Evolutionary conservation across 2,888 invertebrate genomes (phyloP).

Genomic region (Eristalinus aeneus): DNA sequence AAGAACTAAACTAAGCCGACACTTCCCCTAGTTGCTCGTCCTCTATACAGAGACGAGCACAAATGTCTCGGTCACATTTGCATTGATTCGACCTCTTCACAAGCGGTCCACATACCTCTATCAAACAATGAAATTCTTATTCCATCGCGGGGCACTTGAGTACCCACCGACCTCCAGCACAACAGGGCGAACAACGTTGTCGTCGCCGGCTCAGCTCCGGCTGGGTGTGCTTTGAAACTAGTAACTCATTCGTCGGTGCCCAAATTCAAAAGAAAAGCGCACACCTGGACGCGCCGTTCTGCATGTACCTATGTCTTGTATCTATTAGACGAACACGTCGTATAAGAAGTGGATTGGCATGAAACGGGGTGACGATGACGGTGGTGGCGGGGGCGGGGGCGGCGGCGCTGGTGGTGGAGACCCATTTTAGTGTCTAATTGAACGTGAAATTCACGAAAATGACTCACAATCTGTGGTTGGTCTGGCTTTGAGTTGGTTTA

Average conservation of each 20-base stretch:
- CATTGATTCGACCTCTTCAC: conserved; percentile 23
- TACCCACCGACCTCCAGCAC: conserved; percentile 6
- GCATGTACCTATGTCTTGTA: conserved; percentile 48
- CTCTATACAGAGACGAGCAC: background rate
- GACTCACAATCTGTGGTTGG: conserved; percentile 51
- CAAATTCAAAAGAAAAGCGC: conserved; percentile 61
- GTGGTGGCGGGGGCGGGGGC: background rate
- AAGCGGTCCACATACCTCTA: conserved; percentile 8
- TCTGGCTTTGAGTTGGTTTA: conserved; percentile 1
- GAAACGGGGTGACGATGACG: background rate
- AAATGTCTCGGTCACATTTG: conserved; percentile 27
- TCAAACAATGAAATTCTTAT: conserved; percentile 55
- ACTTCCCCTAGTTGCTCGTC: conserved; percentile 21
- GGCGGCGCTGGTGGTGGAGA: conserved; percentile 27
- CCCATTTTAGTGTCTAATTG: conserved; percentile 62
- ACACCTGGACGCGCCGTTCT: conserved; percentile 62
- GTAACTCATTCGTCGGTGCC: conserved; percentile 37
- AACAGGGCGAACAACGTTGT: background rate
- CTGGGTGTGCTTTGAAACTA: conserved; percentile 24
- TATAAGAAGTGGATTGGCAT: background rate
- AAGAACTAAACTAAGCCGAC: background rate
- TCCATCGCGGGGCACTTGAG: conserved; percentile 41
- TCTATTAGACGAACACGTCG: conserved; percentile 40
- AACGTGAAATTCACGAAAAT: conserved; percentile 66
- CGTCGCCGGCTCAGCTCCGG: background rate